Percentiles rank a stretch among this genome's conserved stretches.
Conservation (phyloP, 2,888 invertebrate species). For the Drosophila ustulata region DNA sequence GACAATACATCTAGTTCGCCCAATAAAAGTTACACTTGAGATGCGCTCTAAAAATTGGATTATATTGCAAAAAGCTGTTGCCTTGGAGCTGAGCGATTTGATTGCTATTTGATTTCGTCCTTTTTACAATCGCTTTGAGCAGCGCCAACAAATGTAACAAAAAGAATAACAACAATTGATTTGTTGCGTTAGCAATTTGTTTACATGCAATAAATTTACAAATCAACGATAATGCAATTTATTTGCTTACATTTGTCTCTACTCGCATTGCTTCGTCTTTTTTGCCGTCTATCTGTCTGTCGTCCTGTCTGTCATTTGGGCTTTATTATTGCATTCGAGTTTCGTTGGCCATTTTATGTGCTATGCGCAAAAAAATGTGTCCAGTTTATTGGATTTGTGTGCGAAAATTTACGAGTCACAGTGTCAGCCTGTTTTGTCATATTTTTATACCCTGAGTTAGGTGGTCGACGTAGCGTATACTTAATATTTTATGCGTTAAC, state of each 20-base stretch:
- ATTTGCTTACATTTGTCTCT: slow-evolving; percentile 38
- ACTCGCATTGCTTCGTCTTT: slow-evolving; percentile 19
- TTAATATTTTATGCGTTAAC: neutral
- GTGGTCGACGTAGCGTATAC: neutral
- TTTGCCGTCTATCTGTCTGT: slow-evolving; percentile 9
- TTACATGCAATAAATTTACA: slow-evolving; percentile 78
- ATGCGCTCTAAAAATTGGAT: slow-evolving; percentile 45
- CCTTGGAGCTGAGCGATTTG: slow-evolving; percentile 55
- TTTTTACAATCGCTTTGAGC: slow-evolving; percentile 31
- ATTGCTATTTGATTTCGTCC: slow-evolving; percentile 62
- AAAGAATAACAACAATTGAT: slow-evolving; percentile 61
- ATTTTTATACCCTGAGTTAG: slow-evolving; percentile 20
- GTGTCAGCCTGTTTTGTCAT: slow-evolving; percentile 33
- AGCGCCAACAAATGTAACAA: slow-evolving; percentile 6
- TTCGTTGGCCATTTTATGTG: slow-evolving; percentile 50
- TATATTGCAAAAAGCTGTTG: slow-evolving; percentile 44
- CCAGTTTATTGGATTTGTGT: slow-evolving; percentile 56
- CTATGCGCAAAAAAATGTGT: slow-evolving; percentile 27
- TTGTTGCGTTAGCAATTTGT: slow-evolving; percentile 72
- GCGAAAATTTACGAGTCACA: slow-evolving; percentile 59
- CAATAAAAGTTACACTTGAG: neutral
- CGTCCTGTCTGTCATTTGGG: slow-evolving; percentile 23
- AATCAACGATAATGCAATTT: slow-evolving; percentile 80
- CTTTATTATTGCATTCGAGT: slow-evolving; percentile 61
- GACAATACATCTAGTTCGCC: neutral